Conservation (phyloP, 1,140 invertebrate genomes). For the Panulirus ornatus region DNA sequence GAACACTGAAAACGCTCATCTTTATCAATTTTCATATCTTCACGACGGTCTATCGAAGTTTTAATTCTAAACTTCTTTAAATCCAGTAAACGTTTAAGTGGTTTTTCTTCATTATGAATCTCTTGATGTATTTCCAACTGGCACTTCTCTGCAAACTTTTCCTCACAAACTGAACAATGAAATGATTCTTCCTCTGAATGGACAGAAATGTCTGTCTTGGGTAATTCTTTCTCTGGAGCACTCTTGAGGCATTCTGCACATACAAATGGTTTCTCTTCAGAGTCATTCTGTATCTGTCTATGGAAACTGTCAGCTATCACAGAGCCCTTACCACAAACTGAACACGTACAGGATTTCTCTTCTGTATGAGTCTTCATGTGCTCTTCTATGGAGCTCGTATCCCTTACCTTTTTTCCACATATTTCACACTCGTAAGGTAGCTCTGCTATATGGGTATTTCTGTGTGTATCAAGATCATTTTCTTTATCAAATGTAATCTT, state of each 20-base stretch:
- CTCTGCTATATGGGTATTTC: not conserved
- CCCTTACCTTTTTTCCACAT: not conserved
- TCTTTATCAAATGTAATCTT: not conserved
- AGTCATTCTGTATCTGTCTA: conserved; percentile 16
- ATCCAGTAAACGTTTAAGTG: not conserved
- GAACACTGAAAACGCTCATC: not conserved
- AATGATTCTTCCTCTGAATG: not conserved
- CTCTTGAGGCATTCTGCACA: not conserved
- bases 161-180: conserved; percentile 21
- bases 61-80: not conserved
- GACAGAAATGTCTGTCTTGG: not conserved
- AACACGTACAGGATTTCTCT: not conserved
- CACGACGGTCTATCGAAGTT: not conserved
- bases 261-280: conserved; percentile 8
- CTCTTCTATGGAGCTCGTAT: not conserved
- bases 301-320: not conserved
- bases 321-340: not conserved
- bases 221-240: not conserved
- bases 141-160: not conserved
- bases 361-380: not conserved
- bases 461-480: not conserved
- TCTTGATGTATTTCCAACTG: conserved; percentile 3
- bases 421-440: not conserved
- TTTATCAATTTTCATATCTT: too few relatives aligned
- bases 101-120: conserved; percentile 14